These are phyloP conservation scores for Oligia fasciuncula DNA, from an alignment of 2,888 invertebrate genomes.

Conservation along the genomic window DNA sequence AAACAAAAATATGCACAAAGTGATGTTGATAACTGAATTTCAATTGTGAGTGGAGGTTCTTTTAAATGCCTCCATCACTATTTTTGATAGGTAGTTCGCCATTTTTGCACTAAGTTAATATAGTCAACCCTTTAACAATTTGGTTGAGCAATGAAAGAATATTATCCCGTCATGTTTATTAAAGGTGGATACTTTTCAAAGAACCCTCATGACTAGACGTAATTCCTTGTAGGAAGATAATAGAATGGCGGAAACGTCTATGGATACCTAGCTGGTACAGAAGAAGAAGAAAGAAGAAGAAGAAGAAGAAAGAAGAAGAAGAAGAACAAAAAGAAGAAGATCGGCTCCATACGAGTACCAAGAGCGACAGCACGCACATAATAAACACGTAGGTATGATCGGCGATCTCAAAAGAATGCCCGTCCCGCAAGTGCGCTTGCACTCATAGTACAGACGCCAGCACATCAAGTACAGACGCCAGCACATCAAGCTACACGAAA, in stretches of 20 bases:
- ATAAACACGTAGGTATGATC: background rate
- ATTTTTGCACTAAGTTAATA: background rate
- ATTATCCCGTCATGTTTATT: constrained; percentile 19
- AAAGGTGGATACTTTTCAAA: constrained; percentile 27
- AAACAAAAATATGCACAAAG: background rate
- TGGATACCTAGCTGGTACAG: constrained; percentile 6
- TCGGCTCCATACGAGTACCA: background rate
- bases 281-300: no score
- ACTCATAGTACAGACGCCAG: background rate
- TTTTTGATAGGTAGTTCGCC: background rate
- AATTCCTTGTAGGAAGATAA: constrained; percentile 36
- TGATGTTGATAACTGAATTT: constrained; percentile 1
- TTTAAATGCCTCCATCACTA: background rate
- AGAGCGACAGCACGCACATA: no score
- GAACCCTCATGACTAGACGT: constrained; percentile 25
- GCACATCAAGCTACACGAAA: no score
- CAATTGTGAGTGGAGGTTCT: background rate
- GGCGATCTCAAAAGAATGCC: background rate
- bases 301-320: no score
- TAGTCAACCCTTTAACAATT: background rate
- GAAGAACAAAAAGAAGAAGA: no score
- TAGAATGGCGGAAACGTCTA: constrained; percentile 37
- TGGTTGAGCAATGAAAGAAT: constrained; percentile 14
- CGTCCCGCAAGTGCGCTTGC: background rate
- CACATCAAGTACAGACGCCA: no score